These are phyloP conservation scores for Hydractinia echinata DNA, from an alignment of 30 jellyfish, hydroid and myxozoan species.

Conservation along the genomic window DNA sequence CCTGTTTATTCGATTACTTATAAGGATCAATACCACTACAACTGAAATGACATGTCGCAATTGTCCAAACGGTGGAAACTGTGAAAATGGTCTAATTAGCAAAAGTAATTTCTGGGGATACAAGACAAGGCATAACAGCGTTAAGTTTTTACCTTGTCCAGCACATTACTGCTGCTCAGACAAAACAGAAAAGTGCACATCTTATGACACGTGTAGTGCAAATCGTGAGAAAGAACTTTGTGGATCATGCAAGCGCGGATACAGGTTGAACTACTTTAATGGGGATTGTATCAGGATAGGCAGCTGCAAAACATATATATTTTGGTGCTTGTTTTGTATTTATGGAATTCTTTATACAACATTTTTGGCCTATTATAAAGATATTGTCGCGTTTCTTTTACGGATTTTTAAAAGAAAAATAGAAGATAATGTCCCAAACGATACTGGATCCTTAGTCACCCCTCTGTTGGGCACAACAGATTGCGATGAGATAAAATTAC, in stretches of 20 bases:
- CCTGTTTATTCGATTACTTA: no score
- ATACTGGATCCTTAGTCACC: no score
- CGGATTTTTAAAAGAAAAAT: background rate
- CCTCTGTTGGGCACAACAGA: no score
- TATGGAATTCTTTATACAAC: no score
- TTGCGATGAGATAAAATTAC: no score
- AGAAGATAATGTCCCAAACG: background rate
- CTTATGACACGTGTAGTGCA: background rate
- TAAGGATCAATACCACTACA: no score
- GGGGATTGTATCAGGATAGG: background rate
- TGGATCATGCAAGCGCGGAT: slow-evolving; percentile 9
- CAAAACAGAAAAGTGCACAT: background rate
- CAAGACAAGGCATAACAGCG: no score
- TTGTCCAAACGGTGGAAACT: slow-evolving; percentile 7
- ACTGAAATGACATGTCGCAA: no score
- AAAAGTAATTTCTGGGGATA: slow-evolving; percentile 19
- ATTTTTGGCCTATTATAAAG: no score
- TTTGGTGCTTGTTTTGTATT: slow-evolving; percentile 18
- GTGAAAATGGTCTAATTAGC: background rate
- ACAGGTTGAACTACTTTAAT: background rate
- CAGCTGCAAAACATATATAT: background rate
- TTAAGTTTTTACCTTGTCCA: slow-evolving; percentile 16
- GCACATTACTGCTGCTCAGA: background rate
- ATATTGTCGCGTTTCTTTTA: background rate
- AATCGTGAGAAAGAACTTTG: background rate